Evolutionary conservation across 2,113 vertebrate genomes (phyloP), one percentile per base, ranked within the genome.

Genomic region (Lepus europaeus): DNA sequence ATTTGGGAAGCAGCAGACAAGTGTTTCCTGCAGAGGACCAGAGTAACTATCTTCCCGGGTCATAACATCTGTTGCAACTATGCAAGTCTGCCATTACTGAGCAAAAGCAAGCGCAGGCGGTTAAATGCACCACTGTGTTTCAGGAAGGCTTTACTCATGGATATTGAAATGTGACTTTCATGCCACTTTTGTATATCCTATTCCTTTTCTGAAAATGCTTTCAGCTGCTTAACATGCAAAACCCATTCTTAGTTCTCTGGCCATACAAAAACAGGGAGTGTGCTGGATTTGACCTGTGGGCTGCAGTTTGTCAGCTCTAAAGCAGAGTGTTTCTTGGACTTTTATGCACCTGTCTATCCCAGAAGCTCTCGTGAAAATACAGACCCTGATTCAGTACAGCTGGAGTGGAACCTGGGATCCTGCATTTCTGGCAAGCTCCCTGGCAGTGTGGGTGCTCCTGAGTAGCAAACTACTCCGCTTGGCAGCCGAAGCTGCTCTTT

Each of bases 181-280:
- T 5, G 3, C 72, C 29, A 56, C 81, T 86, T 81, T 87, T n/a
- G 51, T 19, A 6, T 61, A 11, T 53, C 39, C 64, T 49, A 27
- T 2, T 68, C 7, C 78, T 82, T 86, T 87, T 82, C 10, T 59
- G n/a, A 66, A 91, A 91, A 45, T 59, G 20, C 2, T 36, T 45
- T 56, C 72, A 95, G 53, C n/a, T 29, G 61, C 79, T 94, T 66
- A 84, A 94, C 87, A 87, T 87, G 11, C 73, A 81, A 96, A 94
- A 93, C 7, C 5, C 45, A 72, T 77, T 79, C 69, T 93, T 68
- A 87, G 68, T 23, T 84, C 9, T 19, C 19, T 61, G 29, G 31
- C 20, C 27, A 6, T 82, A 49, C 2, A 45, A 23, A 85, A 87
- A 39, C 10, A 84, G 29, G 25, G 31, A 29, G 29, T 17, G 29